A percentile compares a stretch with the other conserved stretches of the same genome.
Conservation (phyloP, 2,113 vertebrate genomes). For the Alexandromys fortis region DNA sequence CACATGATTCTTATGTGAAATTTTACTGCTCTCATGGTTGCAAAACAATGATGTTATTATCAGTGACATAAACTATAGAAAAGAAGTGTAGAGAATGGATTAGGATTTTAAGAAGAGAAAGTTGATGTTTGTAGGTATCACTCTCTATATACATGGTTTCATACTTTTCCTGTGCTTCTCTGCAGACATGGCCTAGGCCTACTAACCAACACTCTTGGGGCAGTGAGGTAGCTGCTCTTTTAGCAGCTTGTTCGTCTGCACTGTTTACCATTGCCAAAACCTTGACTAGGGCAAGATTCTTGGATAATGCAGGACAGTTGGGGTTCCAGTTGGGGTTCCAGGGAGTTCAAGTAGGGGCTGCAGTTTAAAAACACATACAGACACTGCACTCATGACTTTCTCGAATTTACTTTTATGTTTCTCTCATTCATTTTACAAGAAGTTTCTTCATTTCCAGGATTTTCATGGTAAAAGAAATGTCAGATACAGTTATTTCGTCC, state of each 20-base stretch:
- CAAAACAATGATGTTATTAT: no score
- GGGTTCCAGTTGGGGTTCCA: neutral
- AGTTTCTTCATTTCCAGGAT: neutral
- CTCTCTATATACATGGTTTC: neutral
- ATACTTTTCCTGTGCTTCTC: neutral
- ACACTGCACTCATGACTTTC: neutral
- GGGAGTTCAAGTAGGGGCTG: neutral
- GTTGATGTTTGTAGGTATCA: neutral
- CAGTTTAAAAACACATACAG: neutral
- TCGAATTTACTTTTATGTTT: neutral
- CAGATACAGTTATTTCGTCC: neutral
- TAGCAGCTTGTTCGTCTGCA: no score
- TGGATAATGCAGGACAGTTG: neutral
- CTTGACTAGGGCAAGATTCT: neutral
- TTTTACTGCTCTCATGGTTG: no score
- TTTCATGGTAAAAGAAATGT: neutral
- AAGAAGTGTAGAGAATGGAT: neutral
- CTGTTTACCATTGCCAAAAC: neutral
- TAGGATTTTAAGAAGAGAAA: no score
- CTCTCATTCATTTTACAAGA: neutral
- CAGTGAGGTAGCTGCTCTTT: neutral
- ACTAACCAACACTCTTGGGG: neutral
- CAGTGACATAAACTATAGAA: no score
- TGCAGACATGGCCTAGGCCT: neutral
- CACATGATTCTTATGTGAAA: no score